Conservation (phyloP, 1,140 invertebrate genomes). For the Laupala kohalensis region DNA sequence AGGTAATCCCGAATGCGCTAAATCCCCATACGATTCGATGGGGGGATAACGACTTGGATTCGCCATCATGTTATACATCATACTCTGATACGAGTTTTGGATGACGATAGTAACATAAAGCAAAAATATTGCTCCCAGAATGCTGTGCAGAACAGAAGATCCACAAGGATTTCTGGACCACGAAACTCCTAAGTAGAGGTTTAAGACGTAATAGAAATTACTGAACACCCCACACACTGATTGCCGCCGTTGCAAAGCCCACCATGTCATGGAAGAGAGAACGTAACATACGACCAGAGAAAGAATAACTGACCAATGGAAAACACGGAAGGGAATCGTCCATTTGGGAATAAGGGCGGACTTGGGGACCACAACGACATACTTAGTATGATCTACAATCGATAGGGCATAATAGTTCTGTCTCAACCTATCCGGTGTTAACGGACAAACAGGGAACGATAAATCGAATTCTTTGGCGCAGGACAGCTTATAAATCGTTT, state of each 20-base stretch:
- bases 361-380: neutral
- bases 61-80: neutral
- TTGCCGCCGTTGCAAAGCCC: neutral
- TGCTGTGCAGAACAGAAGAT: neutral
- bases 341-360: neutral
- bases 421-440: neutral
- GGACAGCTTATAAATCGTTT: neutral
- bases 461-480: neutral
- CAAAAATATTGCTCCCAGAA: neutral
- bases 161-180: neutral
- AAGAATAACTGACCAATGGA: neutral
- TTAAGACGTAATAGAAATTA: neutral
- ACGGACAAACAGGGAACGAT: neutral
- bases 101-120: neutral
- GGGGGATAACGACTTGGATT: neutral
- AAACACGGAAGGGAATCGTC: neutral
- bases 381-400: neutral
- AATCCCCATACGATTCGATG: neutral
- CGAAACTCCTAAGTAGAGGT: neutral
- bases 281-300: neutral
- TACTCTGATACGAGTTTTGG: neutral
- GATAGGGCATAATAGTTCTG: neutral
- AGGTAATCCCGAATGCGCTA: neutral
- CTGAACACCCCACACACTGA: neutral
- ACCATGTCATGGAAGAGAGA: neutral